Evolutionary conservation across 2,113 vertebrate species (phyloP).

Genomic region (Shinisaurus crocodilurus): DNA sequence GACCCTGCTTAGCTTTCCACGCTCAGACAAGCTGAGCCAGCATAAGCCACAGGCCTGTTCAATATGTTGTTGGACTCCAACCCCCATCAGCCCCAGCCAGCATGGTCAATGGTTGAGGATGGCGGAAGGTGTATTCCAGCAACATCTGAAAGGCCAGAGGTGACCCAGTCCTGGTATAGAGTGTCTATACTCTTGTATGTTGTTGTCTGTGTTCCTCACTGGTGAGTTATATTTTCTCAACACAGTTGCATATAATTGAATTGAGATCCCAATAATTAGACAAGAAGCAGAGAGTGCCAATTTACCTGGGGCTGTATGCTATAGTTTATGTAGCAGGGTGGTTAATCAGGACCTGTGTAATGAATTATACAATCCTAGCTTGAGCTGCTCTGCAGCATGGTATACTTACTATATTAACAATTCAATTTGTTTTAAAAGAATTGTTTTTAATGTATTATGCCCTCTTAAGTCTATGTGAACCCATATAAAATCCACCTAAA

Average conservation of each 20-base stretch:
- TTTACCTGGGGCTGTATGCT: slow-evolving; percentile 2
- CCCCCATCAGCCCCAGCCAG: background rate
- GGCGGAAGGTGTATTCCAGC: no score
- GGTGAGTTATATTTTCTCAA: background rate
- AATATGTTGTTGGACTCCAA: background rate
- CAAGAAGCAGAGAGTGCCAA: background rate
- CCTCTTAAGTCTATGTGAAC: background rate
- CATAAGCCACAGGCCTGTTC: no score
- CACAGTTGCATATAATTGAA: background rate
- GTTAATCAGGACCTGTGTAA: slow-evolving; percentile 8
- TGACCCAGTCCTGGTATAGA: no score
- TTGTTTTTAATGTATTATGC: slow-evolving; percentile 8
- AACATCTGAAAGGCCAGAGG: no score
- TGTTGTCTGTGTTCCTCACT: background rate
- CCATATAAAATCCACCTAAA: background rate
- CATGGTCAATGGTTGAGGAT: background rate
- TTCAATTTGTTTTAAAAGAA: background rate
- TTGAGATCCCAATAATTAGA: background rate
- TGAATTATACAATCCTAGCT: background rate
- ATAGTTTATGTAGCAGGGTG: slow-evolving; percentile 4
- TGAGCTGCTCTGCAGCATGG: background rate
- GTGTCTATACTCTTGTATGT: background rate
- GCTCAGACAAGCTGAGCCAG: no score
- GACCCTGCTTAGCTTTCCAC: no score
- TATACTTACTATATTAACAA: background rate